Evolutionary conservation across 2,113 vertebrate species (phyloP).

Genomic region (Neoarius graeffei): DNA sequence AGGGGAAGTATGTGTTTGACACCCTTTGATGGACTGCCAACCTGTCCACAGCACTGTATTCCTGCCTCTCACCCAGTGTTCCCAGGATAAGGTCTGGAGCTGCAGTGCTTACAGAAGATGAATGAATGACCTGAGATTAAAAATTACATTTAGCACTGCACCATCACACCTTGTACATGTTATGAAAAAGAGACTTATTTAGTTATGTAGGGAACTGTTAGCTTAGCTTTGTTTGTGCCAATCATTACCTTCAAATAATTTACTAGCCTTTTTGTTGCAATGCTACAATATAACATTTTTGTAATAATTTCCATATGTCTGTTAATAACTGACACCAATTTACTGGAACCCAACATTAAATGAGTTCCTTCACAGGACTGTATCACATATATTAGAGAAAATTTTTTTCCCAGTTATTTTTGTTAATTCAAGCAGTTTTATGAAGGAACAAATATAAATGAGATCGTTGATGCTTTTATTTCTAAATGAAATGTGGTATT

Average conservation of each 20-base stretch:
- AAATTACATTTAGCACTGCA: neutral
- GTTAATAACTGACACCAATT: neutral
- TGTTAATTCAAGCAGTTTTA: neutral
- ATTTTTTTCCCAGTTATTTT: neutral
- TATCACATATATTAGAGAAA: neutral
- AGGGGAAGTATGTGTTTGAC: neutral
- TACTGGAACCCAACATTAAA: neutral
- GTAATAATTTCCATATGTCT: neutral
- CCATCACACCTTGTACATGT: neutral
- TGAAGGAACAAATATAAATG: neutral
- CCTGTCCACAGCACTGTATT: neutral
- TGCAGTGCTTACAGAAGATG: neutral
- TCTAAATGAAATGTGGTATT: slow-evolving; percentile 6
- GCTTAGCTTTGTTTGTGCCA: neutral
- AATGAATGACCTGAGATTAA: neutral
- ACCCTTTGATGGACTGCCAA: neutral
- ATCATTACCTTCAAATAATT: neutral
- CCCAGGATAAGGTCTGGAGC: neutral
- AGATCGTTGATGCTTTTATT: neutral
- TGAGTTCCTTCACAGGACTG: neutral
- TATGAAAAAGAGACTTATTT: neutral
- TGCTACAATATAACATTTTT: neutral
- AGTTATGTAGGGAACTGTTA: neutral
- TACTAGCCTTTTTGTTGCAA: neutral
- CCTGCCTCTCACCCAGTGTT: neutral